Base-by-base conservation (phyloP, 1,140 invertebrate genomes). In the Pantala flavescens region DNA sequence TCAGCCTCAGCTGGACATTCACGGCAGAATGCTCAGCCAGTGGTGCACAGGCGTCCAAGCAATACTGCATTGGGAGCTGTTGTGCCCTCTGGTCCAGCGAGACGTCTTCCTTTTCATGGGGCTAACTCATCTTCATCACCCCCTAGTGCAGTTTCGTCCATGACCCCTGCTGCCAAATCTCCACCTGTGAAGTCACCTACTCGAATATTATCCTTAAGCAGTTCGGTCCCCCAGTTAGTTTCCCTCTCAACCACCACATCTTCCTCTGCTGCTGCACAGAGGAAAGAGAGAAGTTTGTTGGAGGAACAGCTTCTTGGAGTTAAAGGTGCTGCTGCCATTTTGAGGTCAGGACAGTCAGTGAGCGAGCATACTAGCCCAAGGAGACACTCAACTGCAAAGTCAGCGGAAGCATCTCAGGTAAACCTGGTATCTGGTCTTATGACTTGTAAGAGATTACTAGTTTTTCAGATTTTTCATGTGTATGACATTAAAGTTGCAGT, bases 221-320 rank as follows among this genome's bases (percentile, higher is more conserved):
- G n/a, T 63, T 63, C 49, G 12, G 49, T 21, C 49, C 49, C 49
- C 49, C 49, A 63, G n/a, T 21, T 63, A 5, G 49, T 63, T 19
- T 16, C 49, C 14, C 49, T 63, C 12, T 63, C 49, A 63, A 21
- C 49, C 14, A 21, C 49, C 49, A 63, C 49, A 3, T 19, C 49
- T 16, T 63, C 49, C 14, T 16, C 49, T 19, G 3, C 49, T 63
- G 49, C 49, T 72, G 19, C 24, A 21, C 73, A n/a, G 24, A 24
- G 55, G 73, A 24, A 43, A 24, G 73, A 74, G 14, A 24, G 55
- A 3, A 74, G 73, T 70, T 74, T 74, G 43, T 23, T 74, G 43
- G 73, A 74, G 42, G 43, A 74, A 23, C 73, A 74, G 43, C 43
- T 74, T 10, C n/a, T 74, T n/a, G 43, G 73, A n/a, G 23, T 73